Base-by-base conservation (phyloP, 2,113 vertebrate genomes). In the Pristiophorus japonicus region DNA sequence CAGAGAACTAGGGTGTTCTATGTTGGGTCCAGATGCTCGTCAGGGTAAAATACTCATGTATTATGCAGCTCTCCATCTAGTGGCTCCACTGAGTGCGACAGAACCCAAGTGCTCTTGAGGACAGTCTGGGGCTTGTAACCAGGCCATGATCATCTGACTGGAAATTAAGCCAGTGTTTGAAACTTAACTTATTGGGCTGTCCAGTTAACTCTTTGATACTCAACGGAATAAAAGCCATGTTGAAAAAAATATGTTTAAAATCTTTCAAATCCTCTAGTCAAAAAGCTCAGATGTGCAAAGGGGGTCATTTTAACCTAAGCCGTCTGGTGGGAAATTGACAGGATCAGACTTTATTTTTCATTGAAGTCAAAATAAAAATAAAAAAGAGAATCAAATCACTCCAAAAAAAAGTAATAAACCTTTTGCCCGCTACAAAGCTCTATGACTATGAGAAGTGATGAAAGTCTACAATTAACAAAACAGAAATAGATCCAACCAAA, bases 321-420 rank as follows among this genome's bases (percentile, higher is more conserved):
- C 34, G 87, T 3, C 30, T 51, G 18, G 87, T 59, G 47, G 51
- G 51, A 55, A 90, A 62, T 2, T 34, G 30, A 20, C 78, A 22
- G 1, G 16, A 42, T 45, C 38, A 5, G 27, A 34, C 51, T 90
- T 81, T 85, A 85, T 42, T 85, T 85, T 24, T 62, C 51, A 90
- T 55, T 90, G 30, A 55, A 34, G 51, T 90, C 47, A 81, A 81
- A 81, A 87, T 87, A 87, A 87, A 87, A n/a, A n/a, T n/a, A n/a
- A 87, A 87, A 27, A 90, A 88, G 45, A 10, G 84, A 84, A 88
- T 10, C 24, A 55, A 88, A 55, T 34, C 51, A 34, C 11, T 55
- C 51, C 30, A 90, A 62, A 62, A 90, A 3, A 87, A 87, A 10
- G 51, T 20, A n/a, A n/a, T n/a, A n/a, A n/a, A n/a, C n/a, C n/a